Percentiles rank a stretch among this genome's conserved stretches.
These are phyloP conservation scores for Drosophila seguyi DNA, from an alignment of 1,140 invertebrate genomes.

Conservation along the genomic window DNA sequence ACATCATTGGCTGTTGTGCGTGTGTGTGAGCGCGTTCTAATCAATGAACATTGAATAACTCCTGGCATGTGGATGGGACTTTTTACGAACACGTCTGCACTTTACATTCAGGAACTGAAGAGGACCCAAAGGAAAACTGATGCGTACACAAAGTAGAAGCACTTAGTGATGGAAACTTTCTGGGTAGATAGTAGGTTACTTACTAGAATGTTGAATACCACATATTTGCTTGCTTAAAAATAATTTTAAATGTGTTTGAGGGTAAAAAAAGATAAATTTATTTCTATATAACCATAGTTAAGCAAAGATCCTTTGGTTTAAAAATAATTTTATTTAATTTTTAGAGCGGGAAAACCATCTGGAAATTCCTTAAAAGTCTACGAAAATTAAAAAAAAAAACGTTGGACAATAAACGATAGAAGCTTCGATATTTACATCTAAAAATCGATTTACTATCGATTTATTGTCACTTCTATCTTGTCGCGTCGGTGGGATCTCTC, in stretches of 20 bases:
- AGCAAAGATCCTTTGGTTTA: not conserved
- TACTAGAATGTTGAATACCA: not conserved
- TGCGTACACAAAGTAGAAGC: slow-evolving; percentile 7
- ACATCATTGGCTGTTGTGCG: slow-evolving; percentile 18
- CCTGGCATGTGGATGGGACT: slow-evolving; percentile 38
- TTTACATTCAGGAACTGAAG: slow-evolving; percentile 27
- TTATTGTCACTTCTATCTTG: not conserved
- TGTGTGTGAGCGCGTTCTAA: slow-evolving; percentile 39
- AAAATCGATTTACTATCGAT: not conserved
- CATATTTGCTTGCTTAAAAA: not conserved
- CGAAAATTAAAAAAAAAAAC: not conserved
- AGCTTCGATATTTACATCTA: not conserved
- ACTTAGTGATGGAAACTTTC: not conserved
- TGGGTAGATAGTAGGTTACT: not conserved
- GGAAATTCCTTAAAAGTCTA: not conserved
- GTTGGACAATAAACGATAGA: not conserved
- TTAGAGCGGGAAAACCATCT: not conserved
- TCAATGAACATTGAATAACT: slow-evolving; percentile 72
- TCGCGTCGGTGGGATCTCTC: slow-evolving; percentile 1
- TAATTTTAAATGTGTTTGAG: not conserved
- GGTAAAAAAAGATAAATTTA: not conserved
- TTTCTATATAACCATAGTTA: not conserved
- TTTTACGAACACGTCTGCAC: slow-evolving; percentile 50
- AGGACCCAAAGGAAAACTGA: not conserved
- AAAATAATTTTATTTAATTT: not conserved